Percentiles rank a stretch among this genome's conserved stretches.
These are phyloP conservation scores for Caenorhabditis latens DNA, from an alignment of 1,140 invertebrate species.

Conservation along the genomic window DNA sequence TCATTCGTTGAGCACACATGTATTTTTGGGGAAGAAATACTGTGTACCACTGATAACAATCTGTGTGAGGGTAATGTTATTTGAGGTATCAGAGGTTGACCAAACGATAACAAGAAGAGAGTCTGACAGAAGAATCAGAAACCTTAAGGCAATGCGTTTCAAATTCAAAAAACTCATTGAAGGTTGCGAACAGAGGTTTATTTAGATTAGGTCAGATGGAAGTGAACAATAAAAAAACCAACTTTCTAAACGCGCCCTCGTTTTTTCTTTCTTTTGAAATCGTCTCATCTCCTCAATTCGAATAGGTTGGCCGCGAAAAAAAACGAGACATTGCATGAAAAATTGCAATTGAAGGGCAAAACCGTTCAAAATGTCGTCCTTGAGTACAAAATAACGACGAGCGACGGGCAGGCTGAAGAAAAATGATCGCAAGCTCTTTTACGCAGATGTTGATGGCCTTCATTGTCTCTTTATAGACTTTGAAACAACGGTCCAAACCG, in stretches of 20 bases:
- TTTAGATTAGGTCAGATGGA: conserved; percentile 55
- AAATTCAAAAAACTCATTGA: background rate
- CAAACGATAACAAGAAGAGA: background rate
- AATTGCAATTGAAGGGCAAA: conserved; percentile 54
- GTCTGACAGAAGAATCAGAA: too few relatives aligned
- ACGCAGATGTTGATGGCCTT: conserved; percentile 49
- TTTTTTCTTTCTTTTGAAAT: conserved; percentile 48
- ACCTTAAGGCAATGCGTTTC: too few relatives aligned
- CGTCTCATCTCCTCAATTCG: conserved; percentile 43
- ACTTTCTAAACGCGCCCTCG: conserved; percentile 53
- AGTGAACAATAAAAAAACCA: conserved; percentile 56
- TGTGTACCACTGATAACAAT: conserved; percentile 29
- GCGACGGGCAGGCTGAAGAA: conserved; percentile 7
- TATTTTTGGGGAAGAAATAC: conserved; percentile 25
- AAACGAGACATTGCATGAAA: conserved; percentile 52
- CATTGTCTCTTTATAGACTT: conserved; percentile 46
- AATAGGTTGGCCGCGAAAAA: conserved; percentile 49
- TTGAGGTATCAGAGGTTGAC: background rate
- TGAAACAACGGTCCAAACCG: conserved; percentile 13
- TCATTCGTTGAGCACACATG: conserved; percentile 28
- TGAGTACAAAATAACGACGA: conserved; percentile 51
- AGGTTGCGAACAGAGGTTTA: conserved; percentile 17
- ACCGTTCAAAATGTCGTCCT: conserved; percentile 55
- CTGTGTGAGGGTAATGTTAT: background rate
- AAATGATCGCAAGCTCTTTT: conserved; percentile 51